Evolutionary conservation across 2,888 invertebrate species (phyloP).

Genomic region (Pyrocoelia pectoralis): DNA sequence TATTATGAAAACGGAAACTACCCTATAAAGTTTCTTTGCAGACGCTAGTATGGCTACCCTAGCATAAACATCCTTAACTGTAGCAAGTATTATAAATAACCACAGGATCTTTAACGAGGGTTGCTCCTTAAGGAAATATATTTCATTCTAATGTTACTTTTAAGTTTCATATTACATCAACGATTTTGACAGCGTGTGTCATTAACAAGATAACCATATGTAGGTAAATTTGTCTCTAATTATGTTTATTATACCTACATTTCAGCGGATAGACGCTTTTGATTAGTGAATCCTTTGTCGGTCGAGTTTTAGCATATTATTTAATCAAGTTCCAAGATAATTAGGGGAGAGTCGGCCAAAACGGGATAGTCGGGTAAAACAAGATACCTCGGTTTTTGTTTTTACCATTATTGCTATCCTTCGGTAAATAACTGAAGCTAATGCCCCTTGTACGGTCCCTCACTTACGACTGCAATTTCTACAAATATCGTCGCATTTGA

Average conservation of each 20-base stretch:
- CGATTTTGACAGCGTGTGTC: neutral
- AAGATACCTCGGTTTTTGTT: no score
- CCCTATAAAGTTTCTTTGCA: conserved; percentile 37
- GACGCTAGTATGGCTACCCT: conserved; percentile 45
- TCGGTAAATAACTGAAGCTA: no score
- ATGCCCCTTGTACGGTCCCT: no score
- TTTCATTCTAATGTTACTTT: conserved; percentile 44
- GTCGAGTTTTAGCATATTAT: neutral
- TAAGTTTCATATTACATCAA: conserved; percentile 32
- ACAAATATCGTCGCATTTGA: no score
- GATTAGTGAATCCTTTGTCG: no score
- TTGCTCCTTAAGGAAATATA: conserved; percentile 47
- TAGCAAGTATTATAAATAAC: conserved; percentile 51
- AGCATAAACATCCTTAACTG: conserved; percentile 54
- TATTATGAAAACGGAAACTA: conserved; percentile 33
- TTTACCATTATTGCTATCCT: no score
- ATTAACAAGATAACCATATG: neutral
- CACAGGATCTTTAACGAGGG: conserved; percentile 51
- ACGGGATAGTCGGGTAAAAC: no score
- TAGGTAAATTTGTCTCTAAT: neutral
- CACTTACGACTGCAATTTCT: no score
- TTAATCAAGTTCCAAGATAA: no score
- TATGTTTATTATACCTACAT: neutral
- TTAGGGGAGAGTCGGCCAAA: no score
- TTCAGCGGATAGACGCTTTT: no score